phyloP scores from a whole-genome alignment of 1,140 invertebrate genomes.

The Maconellicoccus hirsutus region DNA sequence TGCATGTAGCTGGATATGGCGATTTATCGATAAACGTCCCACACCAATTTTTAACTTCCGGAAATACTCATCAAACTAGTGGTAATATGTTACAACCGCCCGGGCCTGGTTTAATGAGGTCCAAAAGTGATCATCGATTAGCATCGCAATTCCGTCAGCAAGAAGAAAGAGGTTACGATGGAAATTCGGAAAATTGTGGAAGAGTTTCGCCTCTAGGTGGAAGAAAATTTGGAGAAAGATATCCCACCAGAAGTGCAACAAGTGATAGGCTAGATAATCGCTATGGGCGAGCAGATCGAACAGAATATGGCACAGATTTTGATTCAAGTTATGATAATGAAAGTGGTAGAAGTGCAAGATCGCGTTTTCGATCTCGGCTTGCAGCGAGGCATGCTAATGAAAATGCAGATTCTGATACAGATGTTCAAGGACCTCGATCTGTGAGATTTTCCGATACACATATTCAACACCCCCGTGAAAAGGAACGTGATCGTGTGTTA shows the following conservation, averaged over 20 bases:
- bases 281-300: conserved; percentile 38
- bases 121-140: conserved; percentile 84
- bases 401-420: conserved; percentile 49
- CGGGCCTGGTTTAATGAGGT: conserved; percentile 67
- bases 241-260: conserved; percentile 27
- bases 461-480: conserved; percentile 35
- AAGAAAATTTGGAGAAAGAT: conserved; percentile 56
- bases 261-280: conserved; percentile 27
- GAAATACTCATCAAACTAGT: conserved; percentile 33
- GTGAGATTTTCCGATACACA: conserved; percentile 45
- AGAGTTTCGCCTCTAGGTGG: conserved; percentile 54
- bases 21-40: conserved; percentile 66
- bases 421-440: conserved; percentile 44
- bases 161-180: conserved; percentile 46
- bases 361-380: conserved; percentile 58
- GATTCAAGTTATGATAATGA: conserved; percentile 46
- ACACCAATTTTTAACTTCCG: conserved; percentile 34
- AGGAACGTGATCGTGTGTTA: conserved; percentile 63
- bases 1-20: conserved; percentile 66
- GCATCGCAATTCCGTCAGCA: conserved; percentile 79
- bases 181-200: conserved; percentile 33
- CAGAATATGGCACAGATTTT: conserved; percentile 49
- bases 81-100: conserved; percentile 45
- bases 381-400: conserved; percentile 48
- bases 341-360: conserved; percentile 38